Conservation (phyloP, 2,113 vertebrate species). For the Ancistrus triradiatus region DNA sequence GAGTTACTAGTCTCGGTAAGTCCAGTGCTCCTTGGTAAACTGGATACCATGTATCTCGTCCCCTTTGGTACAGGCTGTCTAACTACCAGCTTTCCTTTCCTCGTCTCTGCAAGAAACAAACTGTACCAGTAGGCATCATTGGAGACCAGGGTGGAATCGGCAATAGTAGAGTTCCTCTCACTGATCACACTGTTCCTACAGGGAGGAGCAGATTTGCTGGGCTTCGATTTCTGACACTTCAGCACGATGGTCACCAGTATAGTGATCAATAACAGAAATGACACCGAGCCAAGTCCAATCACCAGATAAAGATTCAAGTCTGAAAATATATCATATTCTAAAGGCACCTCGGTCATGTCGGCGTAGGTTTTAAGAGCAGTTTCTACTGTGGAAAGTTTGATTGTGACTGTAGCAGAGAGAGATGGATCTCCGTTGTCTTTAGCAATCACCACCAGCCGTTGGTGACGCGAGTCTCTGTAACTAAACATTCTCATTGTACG, state of each 20-base stretch:
- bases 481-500: conserved; percentile 59
- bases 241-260: conserved; percentile 61
- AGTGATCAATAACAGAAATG: conserved; percentile 70
- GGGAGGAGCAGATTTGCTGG: conserved; percentile 41
- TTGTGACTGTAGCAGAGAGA: conserved; percentile 63
- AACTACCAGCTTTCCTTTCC: conserved; percentile 49
- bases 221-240: conserved; percentile 53
- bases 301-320: conserved; percentile 51
- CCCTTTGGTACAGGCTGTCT: conserved; percentile 38
- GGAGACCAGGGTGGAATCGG: conserved; percentile 45
- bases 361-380: conserved; percentile 68
- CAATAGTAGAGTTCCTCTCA: conserved; percentile 45
- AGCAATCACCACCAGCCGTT: conserved; percentile 67
- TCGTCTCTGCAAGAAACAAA: conserved; percentile 47
- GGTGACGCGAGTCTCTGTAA: conserved; percentile 62
- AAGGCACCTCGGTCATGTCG: conserved; percentile 42
- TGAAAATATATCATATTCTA: conserved; percentile 56
- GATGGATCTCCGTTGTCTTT: conserved; percentile 61
- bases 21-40: conserved; percentile 17
- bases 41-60: conserved; percentile 12
- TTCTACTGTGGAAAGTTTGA: conserved; percentile 72
- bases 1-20: conserved; percentile 34
- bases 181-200: conserved; percentile 47
- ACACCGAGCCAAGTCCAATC: conserved; percentile 71
- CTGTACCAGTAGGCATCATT: conserved; percentile 53